phyloP scores from a whole-genome alignment of 2,797 vertebrate species.

The Galago senegalensis region DNA sequence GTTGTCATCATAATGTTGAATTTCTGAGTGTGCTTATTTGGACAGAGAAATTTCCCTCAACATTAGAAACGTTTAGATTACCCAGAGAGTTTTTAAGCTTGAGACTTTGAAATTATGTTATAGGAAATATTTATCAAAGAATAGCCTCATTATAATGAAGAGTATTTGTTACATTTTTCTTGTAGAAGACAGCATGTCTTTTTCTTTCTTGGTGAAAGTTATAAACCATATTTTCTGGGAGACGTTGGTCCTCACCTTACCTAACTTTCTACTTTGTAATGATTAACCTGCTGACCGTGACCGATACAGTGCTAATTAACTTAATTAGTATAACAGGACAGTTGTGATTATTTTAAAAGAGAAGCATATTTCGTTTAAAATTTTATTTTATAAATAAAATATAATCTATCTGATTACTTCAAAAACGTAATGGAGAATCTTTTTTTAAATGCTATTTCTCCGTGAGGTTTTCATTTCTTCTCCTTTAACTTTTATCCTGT shows the following conservation, averaged over 20 bases:
- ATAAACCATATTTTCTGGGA: constrained; percentile 9
- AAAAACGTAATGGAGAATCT: not conserved
- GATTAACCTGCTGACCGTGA: not conserved
- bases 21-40: constrained; percentile 17
- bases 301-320: not conserved
- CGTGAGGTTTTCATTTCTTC: not conserved
- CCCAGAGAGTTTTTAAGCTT: not conserved
- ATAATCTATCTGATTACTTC: not conserved
- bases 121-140: constrained; percentile 20
- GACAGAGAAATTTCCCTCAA: not conserved
- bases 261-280: not conserved
- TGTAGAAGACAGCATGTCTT: not conserved
- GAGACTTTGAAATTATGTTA: constrained; percentile 29
- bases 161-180: not conserved
- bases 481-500: not conserved
- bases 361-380: constrained; percentile 44
- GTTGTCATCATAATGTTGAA: not conserved
- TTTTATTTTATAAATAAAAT: constrained; percentile 34
- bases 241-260: not conserved
- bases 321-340: constrained; percentile 9
- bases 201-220: not conserved
- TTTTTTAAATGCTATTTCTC: constrained; percentile 12
- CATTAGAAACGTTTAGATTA: not conserved
- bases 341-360: not conserved
- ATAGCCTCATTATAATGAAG: not conserved